phyloP scores from a whole-genome alignment of 2,113 vertebrate genomes.

The Oceanites oceanicus region DNA sequence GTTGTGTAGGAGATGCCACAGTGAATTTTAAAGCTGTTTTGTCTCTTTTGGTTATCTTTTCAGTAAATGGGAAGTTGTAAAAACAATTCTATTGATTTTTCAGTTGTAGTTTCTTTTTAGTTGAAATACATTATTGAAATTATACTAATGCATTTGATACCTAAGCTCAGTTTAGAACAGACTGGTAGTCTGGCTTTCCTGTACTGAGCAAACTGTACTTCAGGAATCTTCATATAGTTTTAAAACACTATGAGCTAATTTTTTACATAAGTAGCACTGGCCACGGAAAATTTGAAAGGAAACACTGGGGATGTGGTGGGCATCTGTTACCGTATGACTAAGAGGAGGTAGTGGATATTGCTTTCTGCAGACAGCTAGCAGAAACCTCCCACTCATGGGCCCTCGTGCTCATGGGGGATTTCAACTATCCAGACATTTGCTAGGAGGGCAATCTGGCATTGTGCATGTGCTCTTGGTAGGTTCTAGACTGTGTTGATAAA shows the following conservation, averaged over 20 bases:
- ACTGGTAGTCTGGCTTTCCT: not conserved
- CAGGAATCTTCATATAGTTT: not conserved
- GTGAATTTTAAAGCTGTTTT: not conserved
- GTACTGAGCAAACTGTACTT: not conserved
- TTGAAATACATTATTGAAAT: not conserved
- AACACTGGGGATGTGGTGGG: not conserved
- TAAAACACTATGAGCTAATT: not conserved
- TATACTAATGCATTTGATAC: not conserved
- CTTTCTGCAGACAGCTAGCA: not conserved
- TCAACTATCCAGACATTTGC: not conserved
- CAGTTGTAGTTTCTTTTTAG: not conserved
- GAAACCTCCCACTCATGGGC: not conserved
- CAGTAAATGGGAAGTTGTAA: not conserved
- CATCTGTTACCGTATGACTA: not conserved
- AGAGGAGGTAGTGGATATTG: not conserved
- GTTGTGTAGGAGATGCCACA: not conserved
- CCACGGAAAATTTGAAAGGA: not conserved
- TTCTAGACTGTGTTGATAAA: not conserved
- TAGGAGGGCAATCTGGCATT: not conserved
- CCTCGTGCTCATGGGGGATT: not conserved
- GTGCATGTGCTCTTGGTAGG: fast-evolving
- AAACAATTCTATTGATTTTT: not conserved
- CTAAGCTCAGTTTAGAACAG: not conserved
- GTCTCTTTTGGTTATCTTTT: not conserved
- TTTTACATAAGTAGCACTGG: not conserved